Conservation (phyloP, 2,797 vertebrate genomes). For the Ataeniobius toweri region DNA sequence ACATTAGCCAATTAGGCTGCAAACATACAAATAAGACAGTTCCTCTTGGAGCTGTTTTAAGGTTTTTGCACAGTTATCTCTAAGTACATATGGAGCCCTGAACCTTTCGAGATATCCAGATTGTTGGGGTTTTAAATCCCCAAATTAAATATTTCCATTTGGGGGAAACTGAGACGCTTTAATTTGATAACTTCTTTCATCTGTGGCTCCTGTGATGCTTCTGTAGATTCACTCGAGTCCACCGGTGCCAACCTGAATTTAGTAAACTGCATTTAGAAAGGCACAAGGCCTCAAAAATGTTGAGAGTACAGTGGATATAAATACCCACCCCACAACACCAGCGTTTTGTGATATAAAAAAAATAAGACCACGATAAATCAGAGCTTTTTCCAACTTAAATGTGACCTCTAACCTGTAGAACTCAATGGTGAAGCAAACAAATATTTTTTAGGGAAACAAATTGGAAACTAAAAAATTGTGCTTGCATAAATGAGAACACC, state of each 20-base stretch:
- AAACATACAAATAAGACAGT: slow-evolving; percentile 2
- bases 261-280: neutral
- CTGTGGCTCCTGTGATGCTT: neutral
- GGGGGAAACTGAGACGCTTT: neutral
- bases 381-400: neutral
- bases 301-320: neutral
- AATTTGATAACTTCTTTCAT: neutral
- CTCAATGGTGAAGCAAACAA: neutral
- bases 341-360: neutral
- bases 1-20: slow-evolving; percentile 20
- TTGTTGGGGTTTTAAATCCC: neutral
- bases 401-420: neutral
- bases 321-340: neutral
- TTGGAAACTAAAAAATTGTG: neutral
- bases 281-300: neutral
- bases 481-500: neutral
- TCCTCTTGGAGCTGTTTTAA: neutral
- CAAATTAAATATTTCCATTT: slow-evolving; percentile 2
- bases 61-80: neutral
- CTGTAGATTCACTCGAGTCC: neutral
- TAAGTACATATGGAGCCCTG: neutral
- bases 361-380: neutral
- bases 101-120: neutral
- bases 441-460: neutral
- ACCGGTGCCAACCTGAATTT: neutral